Base-by-base conservation (phyloP, 2,113 vertebrate species). In the Lampris megalopsis region DNA sequence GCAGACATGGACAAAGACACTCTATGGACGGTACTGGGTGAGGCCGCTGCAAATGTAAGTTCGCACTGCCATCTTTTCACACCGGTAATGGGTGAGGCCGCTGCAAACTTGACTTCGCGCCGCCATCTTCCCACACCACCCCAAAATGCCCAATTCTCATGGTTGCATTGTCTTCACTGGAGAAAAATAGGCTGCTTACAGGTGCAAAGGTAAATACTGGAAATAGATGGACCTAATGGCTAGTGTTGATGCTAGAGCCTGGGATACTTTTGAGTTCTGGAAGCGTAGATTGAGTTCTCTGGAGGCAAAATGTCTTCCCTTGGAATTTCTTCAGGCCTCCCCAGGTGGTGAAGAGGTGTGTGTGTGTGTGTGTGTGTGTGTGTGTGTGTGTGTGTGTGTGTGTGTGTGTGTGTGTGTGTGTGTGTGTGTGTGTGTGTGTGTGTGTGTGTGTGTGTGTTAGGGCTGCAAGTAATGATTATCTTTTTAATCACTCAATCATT, bases 201-300 rank as follows among this genome's bases (percentile, higher is more conserved):
- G 62, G 50, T 49, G 13, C 38, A 49, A 40, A 9, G 36, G 6
- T 1, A 4, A 50, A 65, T 65, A 45, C 36, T 35, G 47, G 13
- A 64, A 6, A 35, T 3, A 48, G 62, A 49, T 24, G 36, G 35
- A 35, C 8, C 73, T 79, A 10, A 9, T 86, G 77, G 79, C 75
- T 71, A 63, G 63, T 76, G 74, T 50, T 63, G 73, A 74, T 5
- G 68, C 52, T 52, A 57, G 6, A 50, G 41, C 58, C 43, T 2
- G 13, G 56, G 76, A 77, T 71, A 60, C 71, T 69, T 89, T 86
- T 60, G 73, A 72, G 71, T 78, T 79, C 6, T 84, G 74, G 84
- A 77, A 41, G 73, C 89, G 73, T 73, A 65, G 60, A 71, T 75
- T 87, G 82, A 24, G 24, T 24, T 82, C 87, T 82, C 76, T 60